A percentile compares a stretch with the other conserved stretches of the same genome.
phyloP scores from a whole-genome alignment of 2,888 invertebrate genomes.

The Apantesis nais region DNA sequence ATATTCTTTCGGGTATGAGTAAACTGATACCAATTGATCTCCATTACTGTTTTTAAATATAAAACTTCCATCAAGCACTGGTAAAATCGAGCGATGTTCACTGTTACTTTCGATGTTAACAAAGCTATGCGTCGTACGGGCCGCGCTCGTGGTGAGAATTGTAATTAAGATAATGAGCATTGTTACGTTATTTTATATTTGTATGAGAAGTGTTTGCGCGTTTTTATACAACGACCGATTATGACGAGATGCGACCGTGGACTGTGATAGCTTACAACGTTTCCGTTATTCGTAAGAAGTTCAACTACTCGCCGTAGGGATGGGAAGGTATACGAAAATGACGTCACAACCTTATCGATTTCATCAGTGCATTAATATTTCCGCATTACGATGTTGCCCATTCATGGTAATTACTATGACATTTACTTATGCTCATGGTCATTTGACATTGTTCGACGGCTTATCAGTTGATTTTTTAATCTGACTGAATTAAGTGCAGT shows the following conservation, averaged over 20 bases:
- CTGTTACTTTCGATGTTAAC: constrained; percentile 13
- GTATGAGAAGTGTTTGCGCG: neutral
- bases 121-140: constrained; percentile 25
- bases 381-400: neutral
- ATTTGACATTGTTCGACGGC: neutral
- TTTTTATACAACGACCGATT: constrained; percentile 16
- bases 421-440: neutral
- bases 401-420: neutral
- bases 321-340: constrained; percentile 10
- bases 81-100: constrained; percentile 18
- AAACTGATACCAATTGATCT: constrained; percentile 17
- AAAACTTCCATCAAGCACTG: neutral
- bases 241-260: neutral
- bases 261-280: constrained; percentile 11
- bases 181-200: constrained; percentile 21
- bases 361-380: constrained; percentile 1
- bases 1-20: constrained; percentile 16
- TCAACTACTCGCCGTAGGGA: constrained; percentile 11
- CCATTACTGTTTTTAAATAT: constrained; percentile 17
- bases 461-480: neutral
- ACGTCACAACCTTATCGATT: constrained; percentile 8
- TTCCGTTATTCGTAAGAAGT: constrained; percentile 18
- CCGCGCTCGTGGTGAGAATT: constrained; percentile 20
- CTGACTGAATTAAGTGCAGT: neutral
- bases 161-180: constrained; percentile 30